phyloP scores from a whole-genome alignment of 2,113 vertebrate genomes.

The Eclectus roratus region DNA sequence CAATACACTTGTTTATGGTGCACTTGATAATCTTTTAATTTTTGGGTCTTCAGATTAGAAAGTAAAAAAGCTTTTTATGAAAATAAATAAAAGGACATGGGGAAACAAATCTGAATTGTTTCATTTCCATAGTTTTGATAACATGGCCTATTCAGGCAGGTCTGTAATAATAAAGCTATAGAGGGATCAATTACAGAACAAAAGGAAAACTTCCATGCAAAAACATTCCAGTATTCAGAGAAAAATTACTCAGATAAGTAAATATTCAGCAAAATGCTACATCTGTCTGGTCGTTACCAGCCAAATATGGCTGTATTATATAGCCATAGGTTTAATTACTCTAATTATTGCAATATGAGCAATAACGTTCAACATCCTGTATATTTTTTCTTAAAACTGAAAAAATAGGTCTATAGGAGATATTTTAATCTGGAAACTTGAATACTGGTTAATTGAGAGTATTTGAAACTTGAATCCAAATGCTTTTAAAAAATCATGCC shows the following conservation, averaged over 20 bases:
- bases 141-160: background rate
- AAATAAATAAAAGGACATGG: background rate
- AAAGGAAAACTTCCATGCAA: background rate
- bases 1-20: background rate
- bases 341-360: background rate
- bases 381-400: background rate
- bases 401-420: background rate
- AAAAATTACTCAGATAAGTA: background rate
- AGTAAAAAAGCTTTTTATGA: background rate
- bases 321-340: background rate
- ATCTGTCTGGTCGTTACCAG: background rate
- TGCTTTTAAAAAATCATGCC: constrained; percentile 74
- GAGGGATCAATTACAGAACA: background rate
- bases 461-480: constrained; percentile 66
- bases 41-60: background rate
- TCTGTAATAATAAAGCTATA: background rate
- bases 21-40: background rate
- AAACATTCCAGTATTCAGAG: background rate
- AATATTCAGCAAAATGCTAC: background rate
- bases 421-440: constrained; percentile 42
- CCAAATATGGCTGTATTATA: background rate
- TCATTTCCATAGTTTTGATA: background rate
- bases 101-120: background rate
- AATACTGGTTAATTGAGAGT: constrained; percentile 60
- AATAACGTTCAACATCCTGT: background rate